These are phyloP conservation scores for Pollenia amentaria DNA, from an alignment of 2,888 invertebrate genomes.

Conservation along the genomic window DNA sequence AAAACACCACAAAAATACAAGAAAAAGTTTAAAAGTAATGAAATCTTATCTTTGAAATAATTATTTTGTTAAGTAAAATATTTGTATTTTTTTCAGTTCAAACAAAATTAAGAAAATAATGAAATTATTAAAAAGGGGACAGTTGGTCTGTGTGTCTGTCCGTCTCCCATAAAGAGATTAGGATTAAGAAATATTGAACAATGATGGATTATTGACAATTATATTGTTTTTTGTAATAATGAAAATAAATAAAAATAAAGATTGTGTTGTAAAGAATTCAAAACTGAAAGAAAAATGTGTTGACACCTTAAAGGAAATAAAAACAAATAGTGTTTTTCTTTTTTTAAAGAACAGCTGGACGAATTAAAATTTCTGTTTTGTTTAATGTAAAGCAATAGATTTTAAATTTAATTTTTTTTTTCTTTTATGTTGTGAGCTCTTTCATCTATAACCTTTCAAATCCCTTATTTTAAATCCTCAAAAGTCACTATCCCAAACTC, in stretches of 20 bases:
- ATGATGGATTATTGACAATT: conserved; percentile 55
- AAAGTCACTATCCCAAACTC: no score
- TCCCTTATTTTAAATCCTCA: no score
- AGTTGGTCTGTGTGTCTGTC: conserved; percentile 40
- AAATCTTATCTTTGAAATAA: conserved; percentile 60
- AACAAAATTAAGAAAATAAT: conserved; percentile 4
- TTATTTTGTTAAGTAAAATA: conserved; percentile 36
- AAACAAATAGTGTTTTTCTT: background rate
- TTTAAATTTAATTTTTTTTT: no score
- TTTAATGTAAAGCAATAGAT: background rate
- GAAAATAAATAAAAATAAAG: conserved; percentile 1
- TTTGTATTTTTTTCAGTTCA: conserved; percentile 8
- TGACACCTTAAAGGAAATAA: conserved; percentile 24
- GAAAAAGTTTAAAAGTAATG: conserved; percentile 4
- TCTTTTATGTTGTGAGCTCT: background rate
- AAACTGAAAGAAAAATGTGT: background rate
- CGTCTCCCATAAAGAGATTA: conserved; percentile 26
- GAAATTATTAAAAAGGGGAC: conserved; percentile 17
- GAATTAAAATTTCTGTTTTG: background rate
- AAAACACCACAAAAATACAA: background rate
- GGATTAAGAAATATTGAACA: conserved; percentile 49
- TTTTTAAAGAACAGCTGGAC: background rate
- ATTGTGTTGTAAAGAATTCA: background rate
- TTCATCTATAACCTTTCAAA: background rate
- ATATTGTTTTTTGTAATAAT: conserved; percentile 6